These are phyloP conservation scores for Drosophila watanabei DNA, from an alignment of 1,140 invertebrate genomes.

Conservation along the genomic window DNA sequence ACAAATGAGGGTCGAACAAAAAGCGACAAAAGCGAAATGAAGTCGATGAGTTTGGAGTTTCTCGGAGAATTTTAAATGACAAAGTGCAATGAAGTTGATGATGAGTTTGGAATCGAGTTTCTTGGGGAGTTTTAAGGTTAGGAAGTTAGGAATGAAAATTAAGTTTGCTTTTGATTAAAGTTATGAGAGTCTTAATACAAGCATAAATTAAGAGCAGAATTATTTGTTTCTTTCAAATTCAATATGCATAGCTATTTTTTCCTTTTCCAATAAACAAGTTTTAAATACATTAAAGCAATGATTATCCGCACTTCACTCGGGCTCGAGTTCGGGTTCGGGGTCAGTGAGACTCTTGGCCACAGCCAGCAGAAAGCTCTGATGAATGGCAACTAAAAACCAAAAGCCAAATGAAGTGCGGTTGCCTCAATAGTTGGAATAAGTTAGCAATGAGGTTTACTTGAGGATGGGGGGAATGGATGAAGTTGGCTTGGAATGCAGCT, in stretches of 20 bases:
- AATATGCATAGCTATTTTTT: constrained; percentile 2
- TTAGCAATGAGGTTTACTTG: constrained; percentile 26
- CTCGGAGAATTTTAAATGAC: not conserved
- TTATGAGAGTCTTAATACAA: no score
- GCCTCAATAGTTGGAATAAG: constrained; percentile 34
- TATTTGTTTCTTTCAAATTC: not conserved
- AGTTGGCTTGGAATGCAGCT: constrained; percentile 3
- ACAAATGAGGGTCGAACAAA: constrained; percentile 11
- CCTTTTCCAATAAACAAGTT: not conserved
- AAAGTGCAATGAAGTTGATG: constrained; percentile 24
- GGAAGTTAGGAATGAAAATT: not conserved
- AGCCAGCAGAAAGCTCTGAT: constrained; percentile 2
- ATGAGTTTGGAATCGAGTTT: not conserved
- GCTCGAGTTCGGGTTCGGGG: not conserved
- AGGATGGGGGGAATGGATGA: not conserved
- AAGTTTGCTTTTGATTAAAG: not conserved
- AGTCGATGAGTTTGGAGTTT: constrained; percentile 3
- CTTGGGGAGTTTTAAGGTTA: not conserved
- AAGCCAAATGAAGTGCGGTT: constrained; percentile 46
- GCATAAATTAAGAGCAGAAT: not conserved
- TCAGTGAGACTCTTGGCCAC: constrained; percentile 13
- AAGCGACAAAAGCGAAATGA: constrained; percentile 19
- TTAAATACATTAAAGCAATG: constrained; percentile 10
- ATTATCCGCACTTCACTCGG: not conserved
- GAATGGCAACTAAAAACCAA: constrained; percentile 27